Conservation (phyloP, 2,797 vertebrate genomes). For the Silurus lanzhouensis region DNA sequence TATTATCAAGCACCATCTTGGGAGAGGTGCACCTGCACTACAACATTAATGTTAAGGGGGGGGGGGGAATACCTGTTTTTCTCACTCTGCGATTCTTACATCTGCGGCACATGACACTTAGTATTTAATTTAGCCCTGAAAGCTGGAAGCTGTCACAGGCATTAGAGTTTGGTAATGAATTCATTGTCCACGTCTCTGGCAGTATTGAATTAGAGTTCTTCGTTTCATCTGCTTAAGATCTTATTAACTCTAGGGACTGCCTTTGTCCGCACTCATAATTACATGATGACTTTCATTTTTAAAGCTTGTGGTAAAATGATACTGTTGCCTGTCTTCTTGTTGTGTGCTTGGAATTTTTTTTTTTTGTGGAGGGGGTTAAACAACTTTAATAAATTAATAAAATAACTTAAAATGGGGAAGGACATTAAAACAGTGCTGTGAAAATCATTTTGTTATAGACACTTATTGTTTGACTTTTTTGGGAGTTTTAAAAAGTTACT, state of each 20-base stretch:
- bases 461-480: not conserved
- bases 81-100: conserved; percentile 41
- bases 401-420: too few species aligned
- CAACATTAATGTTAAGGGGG: conserved; percentile 18
- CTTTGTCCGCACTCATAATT: conserved; percentile 34
- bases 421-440: not conserved
- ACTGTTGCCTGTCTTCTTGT: not conserved
- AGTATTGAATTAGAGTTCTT: conserved; percentile 56
- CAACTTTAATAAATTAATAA: too few species aligned
- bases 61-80: conserved; percentile 42
- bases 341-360: not conserved
- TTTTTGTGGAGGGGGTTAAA: too few species aligned
- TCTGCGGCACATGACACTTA: conserved; percentile 44
- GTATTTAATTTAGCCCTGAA: conserved; percentile 63
- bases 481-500: not conserved
- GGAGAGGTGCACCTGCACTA: conserved; percentile 22
- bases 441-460: not conserved
- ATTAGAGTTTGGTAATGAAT: conserved; percentile 62
- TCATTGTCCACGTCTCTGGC: conserved; percentile 46
- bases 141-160: conserved; percentile 50
- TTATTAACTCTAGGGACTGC: conserved; percentile 49
- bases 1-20: conserved; percentile 24
- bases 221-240: conserved; percentile 42
- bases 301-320: not conserved
- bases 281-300: conserved; percentile 32